Evolutionary conservation across 2,888 invertebrate species (phyloP).

Genomic region (Pristionchus maxplancki): DNA sequence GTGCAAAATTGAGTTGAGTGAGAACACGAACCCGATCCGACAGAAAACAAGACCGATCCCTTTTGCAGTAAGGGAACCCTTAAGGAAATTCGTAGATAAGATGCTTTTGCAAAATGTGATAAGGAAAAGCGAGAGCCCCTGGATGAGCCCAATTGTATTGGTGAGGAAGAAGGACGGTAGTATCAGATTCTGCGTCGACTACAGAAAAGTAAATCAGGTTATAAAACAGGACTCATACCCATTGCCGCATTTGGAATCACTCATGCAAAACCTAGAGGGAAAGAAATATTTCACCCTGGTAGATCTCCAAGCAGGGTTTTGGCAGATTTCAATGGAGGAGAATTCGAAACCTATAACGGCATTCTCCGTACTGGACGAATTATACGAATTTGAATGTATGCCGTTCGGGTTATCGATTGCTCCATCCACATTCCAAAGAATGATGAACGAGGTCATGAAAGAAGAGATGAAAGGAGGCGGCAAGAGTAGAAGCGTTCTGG

Average conservation of each 20-base stretch:
- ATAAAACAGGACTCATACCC: slow-evolving; percentile 60
- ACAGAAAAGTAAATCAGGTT: slow-evolving; percentile 59
- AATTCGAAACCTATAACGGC: slow-evolving; percentile 62
- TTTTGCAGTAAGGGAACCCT: slow-evolving; percentile 45
- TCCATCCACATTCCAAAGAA: slow-evolving; percentile 68
- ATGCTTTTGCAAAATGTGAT: slow-evolving; percentile 53
- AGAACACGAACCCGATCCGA: no score
- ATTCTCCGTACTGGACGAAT: slow-evolving; percentile 59
- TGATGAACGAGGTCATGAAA: slow-evolving; percentile 62
- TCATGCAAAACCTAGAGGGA: slow-evolving; percentile 55
- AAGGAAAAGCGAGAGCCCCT: slow-evolving; percentile 46
- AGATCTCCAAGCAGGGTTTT: slow-evolving; percentile 64
- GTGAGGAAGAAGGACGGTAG: slow-evolving; percentile 61
- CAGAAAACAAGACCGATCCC: slow-evolving; percentile 50
- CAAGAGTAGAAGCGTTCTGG: slow-evolving; percentile 25
- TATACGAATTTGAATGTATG: slow-evolving; percentile 66
- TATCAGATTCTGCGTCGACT: slow-evolving; percentile 66
- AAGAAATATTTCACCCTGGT: slow-evolving; percentile 58
- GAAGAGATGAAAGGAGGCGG: slow-evolving; percentile 48
- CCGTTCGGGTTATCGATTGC: slow-evolving; percentile 68
- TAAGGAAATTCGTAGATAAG: slow-evolving; percentile 36
- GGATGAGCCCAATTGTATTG: slow-evolving; percentile 54
- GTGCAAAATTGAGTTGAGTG: no score
- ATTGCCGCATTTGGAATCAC: slow-evolving; percentile 60
- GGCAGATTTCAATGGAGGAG: slow-evolving; percentile 63